Base-by-base conservation (phyloP, 2,797 vertebrate genomes). In the Phrynocephalus forsythii region DNA sequence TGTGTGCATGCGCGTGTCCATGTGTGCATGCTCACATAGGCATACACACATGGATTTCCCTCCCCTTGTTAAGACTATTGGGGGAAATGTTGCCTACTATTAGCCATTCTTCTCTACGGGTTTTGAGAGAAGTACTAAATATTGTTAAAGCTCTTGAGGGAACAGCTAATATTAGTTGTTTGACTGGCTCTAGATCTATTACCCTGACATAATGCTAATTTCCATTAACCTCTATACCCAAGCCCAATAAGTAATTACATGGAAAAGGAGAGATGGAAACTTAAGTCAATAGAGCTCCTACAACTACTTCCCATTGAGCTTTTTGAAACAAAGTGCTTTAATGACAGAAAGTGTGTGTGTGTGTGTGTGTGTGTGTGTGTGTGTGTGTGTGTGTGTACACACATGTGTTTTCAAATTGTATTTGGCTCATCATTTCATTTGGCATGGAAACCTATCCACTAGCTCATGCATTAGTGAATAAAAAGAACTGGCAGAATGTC, bases 201-300 rank as follows among this genome's bases (percentile, higher is more conserved):
- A 85, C 50, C 66, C 72, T 78, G 82, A 78, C 67, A 66, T 79
- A 86, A 79, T 79, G 48, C 68, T 87, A 73, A 63, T 87, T 67
- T 76, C 63, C 77, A 86, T 91, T 90, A 90, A 88, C 73, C 84
- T 82, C 44, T 84, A 68, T 79, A 73, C 67, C 20, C 28, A 85
- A 91, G 38, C 69, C 69, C 79, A 87, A 84, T 82, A 91, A 85
- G 52, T 86, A 86, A 90, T 90, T 91, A 84, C 72, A 82, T 87
- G n/a, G 50, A 73, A 71, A 20, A 72, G 69, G 24, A 86, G n/a
- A 81, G 73, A 38, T 86, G 30, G 68, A 78, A 85, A 80, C 44
- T 52, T 79, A 87, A 83, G 11, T 66, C 76, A 90, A 82, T 76
- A 85, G 56, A 71, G n/a, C 52, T 85, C 83, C 84, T 83, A 78